A percentile compares a stretch with the other conserved stretches of the same genome.
Evolutionary conservation across 2,797 vertebrate genomes (phyloP).

Genomic region (Parauchenoglanis ngamensis): DNA sequence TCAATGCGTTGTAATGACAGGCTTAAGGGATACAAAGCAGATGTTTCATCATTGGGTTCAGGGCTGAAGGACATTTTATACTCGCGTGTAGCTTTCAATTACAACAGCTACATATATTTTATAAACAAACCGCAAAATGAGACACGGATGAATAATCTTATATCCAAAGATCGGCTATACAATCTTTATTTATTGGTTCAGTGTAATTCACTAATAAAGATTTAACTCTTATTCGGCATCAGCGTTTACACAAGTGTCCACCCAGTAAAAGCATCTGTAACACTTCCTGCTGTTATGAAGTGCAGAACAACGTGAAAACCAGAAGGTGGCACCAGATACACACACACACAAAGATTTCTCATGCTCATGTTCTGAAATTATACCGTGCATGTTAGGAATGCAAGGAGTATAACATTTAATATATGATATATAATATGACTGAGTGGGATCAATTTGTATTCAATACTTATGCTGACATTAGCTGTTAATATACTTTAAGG

Average conservation of each 20-base stretch:
- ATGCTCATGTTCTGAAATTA: background rate
- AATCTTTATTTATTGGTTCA: background rate
- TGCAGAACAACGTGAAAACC: conserved; percentile 26
- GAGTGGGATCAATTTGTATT: background rate
- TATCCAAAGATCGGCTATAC: background rate
- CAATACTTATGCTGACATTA: background rate
- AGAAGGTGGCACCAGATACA: conserved; percentile 51
- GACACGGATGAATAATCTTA: background rate
- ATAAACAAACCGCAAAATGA: background rate
- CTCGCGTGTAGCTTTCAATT: background rate
- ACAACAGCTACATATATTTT: background rate
- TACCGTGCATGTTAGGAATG: background rate
- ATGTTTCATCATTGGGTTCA: no score
- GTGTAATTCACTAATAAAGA: background rate
- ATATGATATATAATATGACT: no score
- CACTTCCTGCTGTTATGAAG: background rate
- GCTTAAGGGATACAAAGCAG: background rate
- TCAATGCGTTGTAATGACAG: background rate
- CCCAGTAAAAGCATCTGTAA: background rate
- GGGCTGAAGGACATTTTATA: background rate
- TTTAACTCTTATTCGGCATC: background rate
- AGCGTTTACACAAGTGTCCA: background rate
- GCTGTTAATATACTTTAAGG: background rate
- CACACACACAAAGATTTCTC: background rate
- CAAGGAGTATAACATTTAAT: background rate